phyloP scores from a whole-genome alignment of 2,797 vertebrate genomes.

The Leucoraja ocellata region DNA sequence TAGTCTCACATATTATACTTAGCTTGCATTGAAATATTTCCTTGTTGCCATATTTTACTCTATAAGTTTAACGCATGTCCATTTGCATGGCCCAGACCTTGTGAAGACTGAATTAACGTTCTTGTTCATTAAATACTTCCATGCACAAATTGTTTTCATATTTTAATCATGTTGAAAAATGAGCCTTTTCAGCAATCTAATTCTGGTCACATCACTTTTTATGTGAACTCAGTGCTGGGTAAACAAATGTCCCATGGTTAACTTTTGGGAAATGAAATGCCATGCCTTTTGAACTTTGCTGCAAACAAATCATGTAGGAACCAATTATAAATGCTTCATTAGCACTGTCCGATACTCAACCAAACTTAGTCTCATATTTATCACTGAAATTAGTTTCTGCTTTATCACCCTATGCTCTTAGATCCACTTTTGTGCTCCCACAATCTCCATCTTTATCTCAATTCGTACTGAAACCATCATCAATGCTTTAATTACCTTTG shows the following conservation, averaged over 20 bases:
- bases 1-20: neutral
- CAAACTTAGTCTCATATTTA: neutral
- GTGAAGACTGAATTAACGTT: neutral
- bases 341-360: neutral
- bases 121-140: neutral
- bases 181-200: neutral
- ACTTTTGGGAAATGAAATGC: neutral
- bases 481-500: neutral
- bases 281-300: neutral
- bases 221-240: neutral
- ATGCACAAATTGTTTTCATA: neutral
- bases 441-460: neutral
- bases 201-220: neutral
- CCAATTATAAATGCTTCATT: neutral
- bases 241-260: neutral
- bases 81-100: neutral
- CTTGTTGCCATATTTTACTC: neutral
- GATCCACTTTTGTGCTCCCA: neutral
- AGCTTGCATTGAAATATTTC: neutral
- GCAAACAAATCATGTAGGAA: neutral
- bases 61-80: neutral
- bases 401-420: neutral
- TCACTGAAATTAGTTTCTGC: neutral
- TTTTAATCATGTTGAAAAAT: neutral
- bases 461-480: neutral